These are phyloP conservation scores for Dasypolia templi DNA, from an alignment of 2,888 invertebrate genomes.

Conservation along the genomic window DNA sequence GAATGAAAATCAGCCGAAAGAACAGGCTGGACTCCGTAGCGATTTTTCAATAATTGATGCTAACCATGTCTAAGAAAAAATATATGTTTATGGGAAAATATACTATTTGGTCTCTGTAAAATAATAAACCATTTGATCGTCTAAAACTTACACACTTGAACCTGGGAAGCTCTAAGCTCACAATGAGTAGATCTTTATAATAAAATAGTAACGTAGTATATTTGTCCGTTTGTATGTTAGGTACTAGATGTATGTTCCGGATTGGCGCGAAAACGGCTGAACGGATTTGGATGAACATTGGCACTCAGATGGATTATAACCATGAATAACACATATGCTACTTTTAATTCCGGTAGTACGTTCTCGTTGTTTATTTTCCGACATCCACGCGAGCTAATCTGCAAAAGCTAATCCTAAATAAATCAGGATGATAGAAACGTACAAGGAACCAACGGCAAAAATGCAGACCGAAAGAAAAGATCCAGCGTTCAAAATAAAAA, in stretches of 20 bases:
- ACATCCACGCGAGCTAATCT: no score
- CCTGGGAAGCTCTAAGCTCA: neutral
- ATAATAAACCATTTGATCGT: neutral
- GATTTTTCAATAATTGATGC: neutral
- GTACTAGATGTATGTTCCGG: no score
- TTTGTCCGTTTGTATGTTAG: neutral
- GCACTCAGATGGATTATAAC: no score
- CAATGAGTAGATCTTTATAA: neutral
- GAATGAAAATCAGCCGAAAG: neutral
- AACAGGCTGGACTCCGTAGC: neutral
- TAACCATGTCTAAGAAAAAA: neutral
- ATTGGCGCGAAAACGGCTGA: no score
- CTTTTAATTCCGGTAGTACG: no score
- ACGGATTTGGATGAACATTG: no score
- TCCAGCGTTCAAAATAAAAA: neutral
- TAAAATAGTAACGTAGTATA: neutral
- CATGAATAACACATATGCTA: no score
- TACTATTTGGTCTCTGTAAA: neutral
- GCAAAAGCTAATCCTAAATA: neutral
- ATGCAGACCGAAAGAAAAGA: neutral
- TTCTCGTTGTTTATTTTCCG: no score
- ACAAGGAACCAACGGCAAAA: neutral
- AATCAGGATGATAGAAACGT: neutral
- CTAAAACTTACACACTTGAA: neutral
- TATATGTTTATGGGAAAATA: neutral